phyloP scores from a whole-genome alignment of 92 coral and sea anemone species.

The Virgularia gustaviana region DNA sequence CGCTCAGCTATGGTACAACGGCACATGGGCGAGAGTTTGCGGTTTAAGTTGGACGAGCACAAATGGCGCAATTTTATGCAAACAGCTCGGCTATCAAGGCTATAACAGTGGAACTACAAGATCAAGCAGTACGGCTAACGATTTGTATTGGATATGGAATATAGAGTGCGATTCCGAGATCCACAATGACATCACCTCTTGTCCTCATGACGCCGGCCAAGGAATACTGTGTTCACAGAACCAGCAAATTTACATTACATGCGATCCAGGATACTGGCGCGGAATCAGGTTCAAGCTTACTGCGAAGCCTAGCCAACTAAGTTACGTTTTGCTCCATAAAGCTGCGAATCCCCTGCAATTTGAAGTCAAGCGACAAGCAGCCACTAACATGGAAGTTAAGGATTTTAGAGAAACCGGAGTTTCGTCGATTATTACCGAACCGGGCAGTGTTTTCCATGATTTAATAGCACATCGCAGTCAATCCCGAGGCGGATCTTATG shows the following conservation, averaged over 20 bases:
- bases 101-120: neutral
- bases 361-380: neutral
- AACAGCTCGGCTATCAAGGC: constrained; percentile 21
- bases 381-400: constrained; percentile 4
- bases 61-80: constrained; percentile 11
- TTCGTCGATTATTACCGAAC: neutral
- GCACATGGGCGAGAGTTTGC: constrained; percentile 24
- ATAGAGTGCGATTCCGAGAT: neutral
- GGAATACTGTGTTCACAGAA: neutral
- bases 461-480: neutral
- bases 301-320: constrained; percentile 4
- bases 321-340: constrained; percentile 1
- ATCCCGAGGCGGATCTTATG: neutral
- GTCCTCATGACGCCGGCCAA: constrained; percentile 8
- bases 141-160: constrained; percentile 1
- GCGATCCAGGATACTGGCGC: constrained; percentile 31
- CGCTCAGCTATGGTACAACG: constrained; percentile 13
- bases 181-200: constrained; percentile 7
- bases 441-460: neutral
- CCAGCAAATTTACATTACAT: neutral
- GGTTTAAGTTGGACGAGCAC: neutral
- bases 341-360: constrained; percentile 17
- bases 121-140: neutral
- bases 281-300: constrained; percentile 20
- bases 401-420: constrained; percentile 1